phyloP scores from a whole-genome alignment of 2,113 vertebrate species.

The Alethe diademata region DNA sequence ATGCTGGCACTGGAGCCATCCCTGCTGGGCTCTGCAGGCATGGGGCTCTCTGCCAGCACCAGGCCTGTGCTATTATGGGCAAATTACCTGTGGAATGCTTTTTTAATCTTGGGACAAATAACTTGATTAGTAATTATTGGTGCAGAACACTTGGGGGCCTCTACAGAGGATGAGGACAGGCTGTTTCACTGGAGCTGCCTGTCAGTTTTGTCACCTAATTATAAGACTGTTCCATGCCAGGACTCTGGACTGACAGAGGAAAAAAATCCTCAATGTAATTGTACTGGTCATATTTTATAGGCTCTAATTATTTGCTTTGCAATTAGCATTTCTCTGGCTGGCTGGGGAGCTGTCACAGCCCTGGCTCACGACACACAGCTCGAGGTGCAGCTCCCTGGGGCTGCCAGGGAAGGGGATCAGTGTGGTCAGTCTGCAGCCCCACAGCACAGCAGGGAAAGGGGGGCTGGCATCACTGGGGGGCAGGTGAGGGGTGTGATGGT shows the following conservation, averaged over 20 bases:
- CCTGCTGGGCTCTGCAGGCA: not conserved
- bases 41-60: not conserved
- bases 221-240: slow-evolving; percentile 52
- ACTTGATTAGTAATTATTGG: slow-evolving; percentile 67
- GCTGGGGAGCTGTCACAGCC: slow-evolving; percentile 4
- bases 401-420: not conserved
- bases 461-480: accelerated
- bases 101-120: slow-evolving; percentile 18
- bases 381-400: not conserved
- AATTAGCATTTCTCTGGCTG: slow-evolving; percentile 38
- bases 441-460: not conserved
- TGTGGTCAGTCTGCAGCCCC: not conserved
- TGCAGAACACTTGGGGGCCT: slow-evolving; percentile 70
- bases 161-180: slow-evolving; percentile 67
- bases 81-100: not conserved
- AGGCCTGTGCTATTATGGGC: not conserved
- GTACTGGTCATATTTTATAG: slow-evolving; percentile 31
- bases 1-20: not conserved
- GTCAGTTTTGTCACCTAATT: slow-evolving; percentile 86
- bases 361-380: not conserved
- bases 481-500: not conserved
- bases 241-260: not conserved
- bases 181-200: slow-evolving; percentile 62
- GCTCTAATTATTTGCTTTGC: slow-evolving; percentile 42
- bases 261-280: slow-evolving; percentile 13